These are phyloP conservation scores for Sturnus vulgaris DNA, from an alignment of 2,113 vertebrate genomes.

Conservation along the genomic window DNA sequence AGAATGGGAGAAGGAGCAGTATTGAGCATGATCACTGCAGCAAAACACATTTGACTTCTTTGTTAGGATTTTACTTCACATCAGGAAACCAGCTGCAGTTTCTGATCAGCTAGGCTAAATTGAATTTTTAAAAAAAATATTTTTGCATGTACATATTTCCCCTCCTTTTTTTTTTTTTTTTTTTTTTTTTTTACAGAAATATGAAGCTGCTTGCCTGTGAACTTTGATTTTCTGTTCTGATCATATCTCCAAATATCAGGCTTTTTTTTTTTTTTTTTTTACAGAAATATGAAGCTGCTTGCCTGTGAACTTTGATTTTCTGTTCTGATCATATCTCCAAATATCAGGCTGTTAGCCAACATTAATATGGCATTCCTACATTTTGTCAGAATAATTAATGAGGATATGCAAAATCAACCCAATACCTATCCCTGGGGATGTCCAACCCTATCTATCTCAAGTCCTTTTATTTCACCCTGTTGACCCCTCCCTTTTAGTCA, in stretches of 20 bases:
- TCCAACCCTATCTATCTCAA: not conserved
- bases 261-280: not conserved
- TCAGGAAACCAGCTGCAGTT: not conserved
- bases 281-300: not conserved
- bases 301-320: not conserved
- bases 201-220: not conserved
- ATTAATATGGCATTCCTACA: not conserved
- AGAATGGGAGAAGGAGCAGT: not conserved
- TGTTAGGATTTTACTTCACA: not conserved
- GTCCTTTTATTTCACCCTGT: not conserved
- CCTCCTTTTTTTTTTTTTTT: no score
- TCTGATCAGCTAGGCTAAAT: not conserved
- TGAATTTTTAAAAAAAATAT: not conserved
- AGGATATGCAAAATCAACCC: not conserved
- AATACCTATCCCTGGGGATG: not conserved
- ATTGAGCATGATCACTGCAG: fast-evolving
- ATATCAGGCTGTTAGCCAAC: not conserved
- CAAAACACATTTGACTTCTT: not conserved
- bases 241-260: not conserved
- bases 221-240: not conserved
- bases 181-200: not conserved
- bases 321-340: not conserved
- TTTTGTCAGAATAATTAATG: not conserved
- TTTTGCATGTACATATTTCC: not conserved
- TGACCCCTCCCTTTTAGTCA: not conserved